A percentile compares a stretch with the other conserved stretches of the same genome.
Conservation (phyloP, 2,113 vertebrate species). For the Okapia johnstoni region DNA sequence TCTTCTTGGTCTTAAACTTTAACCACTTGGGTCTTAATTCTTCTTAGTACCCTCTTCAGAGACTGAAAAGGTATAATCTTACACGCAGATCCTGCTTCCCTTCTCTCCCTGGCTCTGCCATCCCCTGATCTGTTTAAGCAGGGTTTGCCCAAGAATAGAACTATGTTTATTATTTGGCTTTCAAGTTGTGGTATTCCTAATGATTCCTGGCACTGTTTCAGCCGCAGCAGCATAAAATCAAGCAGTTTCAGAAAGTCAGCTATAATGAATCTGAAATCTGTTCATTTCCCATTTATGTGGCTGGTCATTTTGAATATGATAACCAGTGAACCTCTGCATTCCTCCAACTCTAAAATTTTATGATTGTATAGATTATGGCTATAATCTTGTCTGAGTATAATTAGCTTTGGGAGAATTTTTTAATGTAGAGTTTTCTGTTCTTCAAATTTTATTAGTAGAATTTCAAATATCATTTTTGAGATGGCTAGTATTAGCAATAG, state of each 20-base stretch:
- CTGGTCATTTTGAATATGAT: background rate
- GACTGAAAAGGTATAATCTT: background rate
- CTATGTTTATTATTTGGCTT: background rate
- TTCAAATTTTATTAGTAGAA: background rate
- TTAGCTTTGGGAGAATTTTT: background rate
- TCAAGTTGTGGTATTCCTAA: background rate
- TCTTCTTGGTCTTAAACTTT: background rate
- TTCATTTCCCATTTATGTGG: background rate
- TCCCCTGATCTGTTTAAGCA: background rate
- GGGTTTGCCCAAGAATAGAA: background rate
- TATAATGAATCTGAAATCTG: background rate
- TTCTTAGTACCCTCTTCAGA: background rate
- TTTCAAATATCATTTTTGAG: background rate
- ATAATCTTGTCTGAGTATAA: background rate
- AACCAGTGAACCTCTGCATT: background rate
- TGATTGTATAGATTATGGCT: background rate
- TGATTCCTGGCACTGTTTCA: background rate
- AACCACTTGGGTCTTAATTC: background rate
- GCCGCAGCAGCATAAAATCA: background rate
- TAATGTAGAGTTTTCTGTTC: background rate
- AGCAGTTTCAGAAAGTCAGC: background rate
- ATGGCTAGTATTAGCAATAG: background rate
- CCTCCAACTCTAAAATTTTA: background rate
- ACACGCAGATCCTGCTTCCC: background rate
- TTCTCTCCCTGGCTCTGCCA: background rate